Conservation (phyloP, 2,797 vertebrate genomes). For the Danio albolineatus region DNA sequence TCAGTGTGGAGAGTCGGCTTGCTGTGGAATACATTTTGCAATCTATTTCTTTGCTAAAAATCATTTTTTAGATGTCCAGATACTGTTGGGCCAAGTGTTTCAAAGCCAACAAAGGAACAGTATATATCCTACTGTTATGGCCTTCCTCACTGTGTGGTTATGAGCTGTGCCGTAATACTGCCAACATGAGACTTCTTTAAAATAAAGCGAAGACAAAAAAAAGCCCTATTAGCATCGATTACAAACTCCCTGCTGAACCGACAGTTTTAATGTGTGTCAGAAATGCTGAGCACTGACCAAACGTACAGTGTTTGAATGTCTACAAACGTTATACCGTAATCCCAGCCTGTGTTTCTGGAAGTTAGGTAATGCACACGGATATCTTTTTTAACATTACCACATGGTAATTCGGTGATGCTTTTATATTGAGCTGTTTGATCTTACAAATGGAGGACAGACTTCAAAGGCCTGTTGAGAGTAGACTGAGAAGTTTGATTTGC, state of each 20-base stretch:
- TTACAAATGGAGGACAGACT: conserved; percentile 67
- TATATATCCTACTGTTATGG: not conserved
- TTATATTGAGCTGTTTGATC: conserved; percentile 74
- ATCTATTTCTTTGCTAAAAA: conserved; percentile 28
- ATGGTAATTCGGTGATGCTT: conserved; percentile 68
- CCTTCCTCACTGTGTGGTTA: not conserved
- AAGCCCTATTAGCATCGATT: not conserved
- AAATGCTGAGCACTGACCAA: conserved; percentile 7
- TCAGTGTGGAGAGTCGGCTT: conserved; percentile 16
- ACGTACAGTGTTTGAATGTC: conserved; percentile 7
- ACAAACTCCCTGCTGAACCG: conserved; percentile 1
- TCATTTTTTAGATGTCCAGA: conserved; percentile 3
- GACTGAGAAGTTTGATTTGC: conserved; percentile 48
- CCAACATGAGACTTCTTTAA: conserved; percentile 3
- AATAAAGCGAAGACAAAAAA: not conserved
- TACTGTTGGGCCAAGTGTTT: conserved; percentile 16
- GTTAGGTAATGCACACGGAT: conserved; percentile 33
- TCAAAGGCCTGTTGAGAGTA: conserved; percentile 69
- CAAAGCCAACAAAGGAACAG: not conserved
- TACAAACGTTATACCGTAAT: not conserved
- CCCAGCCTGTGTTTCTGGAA: not conserved
- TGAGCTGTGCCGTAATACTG: not conserved
- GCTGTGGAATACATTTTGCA: conserved; percentile 11
- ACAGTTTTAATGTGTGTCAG: conserved; percentile 6
- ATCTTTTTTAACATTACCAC: conserved; percentile 30